Base-by-base conservation (phyloP, 2,888 invertebrate species). In the Tipula vernalis region DNA sequence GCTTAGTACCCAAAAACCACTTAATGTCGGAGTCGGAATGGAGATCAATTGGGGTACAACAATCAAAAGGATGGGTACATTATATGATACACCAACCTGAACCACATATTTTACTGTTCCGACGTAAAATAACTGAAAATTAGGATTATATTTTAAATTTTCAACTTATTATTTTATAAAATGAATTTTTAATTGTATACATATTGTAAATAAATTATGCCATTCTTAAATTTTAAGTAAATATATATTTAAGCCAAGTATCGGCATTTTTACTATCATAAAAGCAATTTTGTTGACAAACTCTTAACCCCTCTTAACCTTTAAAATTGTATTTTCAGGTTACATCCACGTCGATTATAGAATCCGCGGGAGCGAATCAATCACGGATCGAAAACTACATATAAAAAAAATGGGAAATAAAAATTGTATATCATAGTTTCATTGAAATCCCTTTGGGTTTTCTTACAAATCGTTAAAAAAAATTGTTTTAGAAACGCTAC, bases 41-140 rank as follows among this genome's bases (percentile, higher is more conserved):
- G 99, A 94, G 99, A 89, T 93, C 95, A 87, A 95, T 99, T 88
- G 99, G 99, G 0, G 98, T 99, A 0, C 98, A 98, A 91, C 99
- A 99, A 91, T 98, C 98, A 89, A 96, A 96, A 89, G 98, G 98
- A 86, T 99, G 99, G 99, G 94, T 97, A 13, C 98, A 99, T 92
- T 99, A 98, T 89, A 98, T 99, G 98, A 96, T 95, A 88, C 98
- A 99, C 91, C 94, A 96, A 89, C 99, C 99, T 90, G 98, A 98
- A 90, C 98, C 98, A 13, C 98, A 98, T 89, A 96, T 98, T 90
- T 92, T 98, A 88, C 93, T 98, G 86, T 98, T 98, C 92, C 94
- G 95, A 91, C 93, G 96, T 90, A 94, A 94, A 90, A 95, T 94
- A 89, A 94, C 94, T 42, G 92, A 88, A 84, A 85, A 71, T 71